Conservation (phyloP, 2,113 vertebrate species). For the Chauna torquata region DNA sequence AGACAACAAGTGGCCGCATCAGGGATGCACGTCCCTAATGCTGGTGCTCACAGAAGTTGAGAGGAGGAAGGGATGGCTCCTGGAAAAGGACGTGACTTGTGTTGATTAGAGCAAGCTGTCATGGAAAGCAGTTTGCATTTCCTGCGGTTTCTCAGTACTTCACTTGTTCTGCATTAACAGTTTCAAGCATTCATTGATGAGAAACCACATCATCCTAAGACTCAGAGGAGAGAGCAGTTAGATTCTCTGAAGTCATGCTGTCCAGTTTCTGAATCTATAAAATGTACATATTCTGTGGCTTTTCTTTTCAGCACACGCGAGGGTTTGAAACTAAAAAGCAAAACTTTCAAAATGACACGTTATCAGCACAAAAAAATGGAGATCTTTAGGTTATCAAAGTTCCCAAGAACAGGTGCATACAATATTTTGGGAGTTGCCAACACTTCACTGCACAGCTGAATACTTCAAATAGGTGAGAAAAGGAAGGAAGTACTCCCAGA, state of each 20-base stretch:
- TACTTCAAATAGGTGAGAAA: background rate
- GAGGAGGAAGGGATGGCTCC: background rate
- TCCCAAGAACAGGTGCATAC: background rate
- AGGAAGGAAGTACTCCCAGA: background rate
- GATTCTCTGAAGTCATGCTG: background rate
- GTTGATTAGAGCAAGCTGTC: background rate
- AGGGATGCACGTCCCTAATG: background rate
- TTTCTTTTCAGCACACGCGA: background rate
- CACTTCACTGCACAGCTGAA: background rate
- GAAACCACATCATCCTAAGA: background rate
- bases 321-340: background rate
- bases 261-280: background rate
- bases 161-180: background rate
- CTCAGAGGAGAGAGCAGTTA: background rate
- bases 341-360: background rate
- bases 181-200: background rate
- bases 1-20: background rate
- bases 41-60: background rate
- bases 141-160: background rate
- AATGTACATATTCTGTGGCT: background rate
- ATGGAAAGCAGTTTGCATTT: background rate
- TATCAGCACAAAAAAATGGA: background rate
- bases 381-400: background rate
- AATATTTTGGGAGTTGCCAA: background rate
- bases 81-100: background rate